These are phyloP conservation scores for Scarus forsteni DNA, from an alignment of 2,797 vertebrate genomes.

Conservation along the genomic window DNA sequence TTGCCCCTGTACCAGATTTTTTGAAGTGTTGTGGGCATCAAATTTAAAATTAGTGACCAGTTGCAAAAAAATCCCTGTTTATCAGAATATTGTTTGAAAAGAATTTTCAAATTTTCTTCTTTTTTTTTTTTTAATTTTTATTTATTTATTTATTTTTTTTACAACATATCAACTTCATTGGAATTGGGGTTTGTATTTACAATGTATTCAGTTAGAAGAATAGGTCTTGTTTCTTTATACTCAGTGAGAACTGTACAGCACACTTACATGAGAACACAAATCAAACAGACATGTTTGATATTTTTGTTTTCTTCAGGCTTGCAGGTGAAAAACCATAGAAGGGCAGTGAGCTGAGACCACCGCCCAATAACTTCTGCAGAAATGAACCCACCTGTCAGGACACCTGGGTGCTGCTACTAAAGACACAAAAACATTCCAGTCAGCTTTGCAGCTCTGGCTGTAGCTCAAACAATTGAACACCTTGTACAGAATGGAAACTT, in stretches of 20 bases:
- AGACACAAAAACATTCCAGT: conserved; percentile 68
- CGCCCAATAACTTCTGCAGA: conserved; percentile 64
- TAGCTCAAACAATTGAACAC: not conserved
- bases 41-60: too few relatives aligned
- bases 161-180: too few relatives aligned
- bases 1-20: too few relatives aligned
- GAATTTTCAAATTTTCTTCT: too few relatives aligned
- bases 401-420: conserved; percentile 58
- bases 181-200: not conserved
- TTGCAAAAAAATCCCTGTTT: too few relatives aligned
- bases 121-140: too few relatives aligned
- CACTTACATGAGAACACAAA: not conserved
- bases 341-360: conserved; percentile 41
- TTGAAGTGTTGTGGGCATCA: too few relatives aligned
- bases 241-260: not conserved
- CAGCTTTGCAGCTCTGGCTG: conserved; percentile 33
- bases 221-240: not conserved
- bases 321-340: conserved; percentile 56
- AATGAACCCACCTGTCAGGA: conserved; percentile 27
- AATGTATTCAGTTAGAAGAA: not conserved
- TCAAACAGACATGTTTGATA: not conserved
- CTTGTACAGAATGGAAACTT: not conserved
- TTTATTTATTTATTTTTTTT: too few relatives aligned
- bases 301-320: conserved; percentile 64
- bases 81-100: too few relatives aligned